Conservation (phyloP, 2,113 vertebrate genomes). For the Donacobius atricapilla region DNA sequence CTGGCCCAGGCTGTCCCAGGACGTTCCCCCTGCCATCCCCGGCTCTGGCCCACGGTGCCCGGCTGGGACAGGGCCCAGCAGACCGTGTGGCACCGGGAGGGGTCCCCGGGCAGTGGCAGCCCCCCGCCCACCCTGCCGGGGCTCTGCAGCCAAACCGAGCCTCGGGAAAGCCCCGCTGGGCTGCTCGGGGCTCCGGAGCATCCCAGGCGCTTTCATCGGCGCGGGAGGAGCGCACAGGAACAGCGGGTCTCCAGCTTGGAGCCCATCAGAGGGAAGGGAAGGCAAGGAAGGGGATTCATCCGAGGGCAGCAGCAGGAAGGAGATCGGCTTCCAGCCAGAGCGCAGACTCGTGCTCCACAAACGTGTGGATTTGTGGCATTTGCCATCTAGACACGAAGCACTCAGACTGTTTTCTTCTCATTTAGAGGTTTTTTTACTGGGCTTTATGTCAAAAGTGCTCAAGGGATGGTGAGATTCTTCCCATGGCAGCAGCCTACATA, state of each 20-base stretch:
- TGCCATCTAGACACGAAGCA: neutral
- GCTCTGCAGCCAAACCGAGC: neutral
- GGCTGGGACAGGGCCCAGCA: too few species aligned
- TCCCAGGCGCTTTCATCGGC: neutral
- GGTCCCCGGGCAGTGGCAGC: neutral
- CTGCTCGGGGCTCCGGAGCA: too few species aligned
- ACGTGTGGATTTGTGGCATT: neutral
- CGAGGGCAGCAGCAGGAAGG: neutral
- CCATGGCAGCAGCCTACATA: constrained; percentile 32
- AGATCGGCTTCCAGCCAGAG: neutral
- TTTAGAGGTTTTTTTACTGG: constrained; percentile 12
- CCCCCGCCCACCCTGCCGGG: neutral
- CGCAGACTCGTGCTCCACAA: neutral
- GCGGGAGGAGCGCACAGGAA: neutral
- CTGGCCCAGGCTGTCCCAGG: too few species aligned
- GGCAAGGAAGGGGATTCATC: neutral
- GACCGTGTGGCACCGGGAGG: neutral
- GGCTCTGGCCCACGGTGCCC: too few species aligned
- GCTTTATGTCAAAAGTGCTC: constrained; percentile 33
- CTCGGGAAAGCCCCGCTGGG: neutral
- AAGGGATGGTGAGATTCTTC: constrained; percentile 21
- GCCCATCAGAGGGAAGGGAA: neutral
- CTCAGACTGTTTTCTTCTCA: neutral
- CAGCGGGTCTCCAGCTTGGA: neutral
- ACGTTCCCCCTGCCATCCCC: neutral